Percentiles rank a stretch among this genome's conserved stretches.
Conservation (phyloP, 2,888 invertebrate genomes). For the Agelastica alni region DNA sequence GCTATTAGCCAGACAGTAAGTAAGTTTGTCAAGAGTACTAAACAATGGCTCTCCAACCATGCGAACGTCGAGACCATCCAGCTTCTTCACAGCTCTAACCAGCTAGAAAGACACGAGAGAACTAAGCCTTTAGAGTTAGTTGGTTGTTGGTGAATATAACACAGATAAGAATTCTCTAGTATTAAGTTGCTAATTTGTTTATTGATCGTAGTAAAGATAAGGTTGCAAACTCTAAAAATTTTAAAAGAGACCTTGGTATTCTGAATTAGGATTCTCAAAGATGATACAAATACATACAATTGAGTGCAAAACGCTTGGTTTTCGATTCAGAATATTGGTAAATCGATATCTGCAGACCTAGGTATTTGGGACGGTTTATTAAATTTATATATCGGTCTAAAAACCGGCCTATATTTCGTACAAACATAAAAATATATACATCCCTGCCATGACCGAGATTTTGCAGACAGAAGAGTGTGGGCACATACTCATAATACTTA, state of each 20-base stretch:
- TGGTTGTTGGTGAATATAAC: too few species aligned
- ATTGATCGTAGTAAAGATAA: too few species aligned
- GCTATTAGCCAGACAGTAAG: not conserved
- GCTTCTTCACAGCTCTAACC: not conserved
- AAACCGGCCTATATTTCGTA: constrained; percentile 1
- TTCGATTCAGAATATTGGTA: too few species aligned
- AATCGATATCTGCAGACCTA: too few species aligned
- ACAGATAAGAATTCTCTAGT: too few species aligned
- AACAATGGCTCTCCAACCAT: not conserved
- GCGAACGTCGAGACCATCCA: not conserved
- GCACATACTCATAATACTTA: constrained; percentile 12
- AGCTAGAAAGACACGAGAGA: not conserved
- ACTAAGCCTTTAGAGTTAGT: not conserved
- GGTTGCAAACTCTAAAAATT: too few species aligned
- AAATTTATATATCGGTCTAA: not conserved
- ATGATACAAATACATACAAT: too few species aligned
- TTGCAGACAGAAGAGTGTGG: constrained; percentile 36
- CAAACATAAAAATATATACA: constrained; percentile 11
- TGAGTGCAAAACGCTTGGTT: too few species aligned
- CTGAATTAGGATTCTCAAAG: too few species aligned
- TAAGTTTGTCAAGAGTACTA: not conserved
- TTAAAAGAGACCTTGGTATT: too few species aligned
- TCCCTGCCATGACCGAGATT: constrained; percentile 43
- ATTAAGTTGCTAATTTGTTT: too few species aligned
- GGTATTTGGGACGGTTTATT: too few species aligned